These are phyloP conservation scores for Anhinga anhinga DNA, from an alignment of 2,113 vertebrate species.

Conservation along the genomic window DNA sequence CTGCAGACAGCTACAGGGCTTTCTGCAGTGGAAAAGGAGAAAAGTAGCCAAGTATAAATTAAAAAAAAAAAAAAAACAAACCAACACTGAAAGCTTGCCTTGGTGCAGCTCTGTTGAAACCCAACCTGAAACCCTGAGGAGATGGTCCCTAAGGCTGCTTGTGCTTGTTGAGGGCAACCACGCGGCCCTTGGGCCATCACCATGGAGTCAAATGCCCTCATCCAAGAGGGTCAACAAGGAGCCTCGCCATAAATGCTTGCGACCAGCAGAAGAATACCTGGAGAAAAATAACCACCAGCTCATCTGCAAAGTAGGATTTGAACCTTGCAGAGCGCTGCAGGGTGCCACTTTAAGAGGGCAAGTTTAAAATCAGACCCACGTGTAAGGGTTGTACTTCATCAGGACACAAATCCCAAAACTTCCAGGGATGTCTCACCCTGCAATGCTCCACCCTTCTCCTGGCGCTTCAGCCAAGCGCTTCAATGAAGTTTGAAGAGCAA, in stretches of 20 bases:
- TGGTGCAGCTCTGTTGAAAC: background rate
- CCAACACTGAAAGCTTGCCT: background rate
- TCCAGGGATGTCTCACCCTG: background rate
- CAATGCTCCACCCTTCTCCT: background rate
- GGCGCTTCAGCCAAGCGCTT: background rate
- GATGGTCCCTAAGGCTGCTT: rapidly evolving
- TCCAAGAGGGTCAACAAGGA: too few relatives aligned
- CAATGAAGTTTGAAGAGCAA: background rate
- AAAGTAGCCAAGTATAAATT: background rate
- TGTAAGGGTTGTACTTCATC: rapidly evolving
- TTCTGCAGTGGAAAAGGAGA: background rate
- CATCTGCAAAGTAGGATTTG: background rate
- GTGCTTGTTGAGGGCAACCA: background rate
- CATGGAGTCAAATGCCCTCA: rapidly evolving
- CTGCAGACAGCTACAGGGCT: background rate
- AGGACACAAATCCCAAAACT: rapidly evolving
- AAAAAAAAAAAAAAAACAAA: too few relatives aligned
- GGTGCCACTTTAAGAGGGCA: background rate
- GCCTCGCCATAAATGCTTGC: rapidly evolving
- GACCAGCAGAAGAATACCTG: too few relatives aligned
- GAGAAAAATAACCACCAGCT: background rate
- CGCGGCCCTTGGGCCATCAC: rapidly evolving
- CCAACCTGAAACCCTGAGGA: background rate
- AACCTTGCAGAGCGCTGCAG: rapidly evolving
- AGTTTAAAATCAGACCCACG: background rate